Conservation (phyloP, 2,797 vertebrate genomes). For the Spinus olivaceus region DNA sequence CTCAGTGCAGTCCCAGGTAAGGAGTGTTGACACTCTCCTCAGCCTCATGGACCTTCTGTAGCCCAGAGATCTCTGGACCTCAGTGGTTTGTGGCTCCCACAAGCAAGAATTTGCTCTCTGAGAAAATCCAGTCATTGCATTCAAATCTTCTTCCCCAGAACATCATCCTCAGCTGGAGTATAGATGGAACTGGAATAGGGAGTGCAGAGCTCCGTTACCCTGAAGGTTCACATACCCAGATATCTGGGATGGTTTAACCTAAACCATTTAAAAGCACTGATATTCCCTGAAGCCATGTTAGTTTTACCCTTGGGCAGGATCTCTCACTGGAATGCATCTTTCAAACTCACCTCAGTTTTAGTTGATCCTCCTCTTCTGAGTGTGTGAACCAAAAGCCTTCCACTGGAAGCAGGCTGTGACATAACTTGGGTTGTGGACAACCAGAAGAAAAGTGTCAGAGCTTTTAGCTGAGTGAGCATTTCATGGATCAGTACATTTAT, state of each 20-base stretch:
- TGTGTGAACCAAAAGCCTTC: conserved; percentile 73
- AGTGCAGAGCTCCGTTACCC: neutral
- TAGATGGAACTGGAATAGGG: neutral
- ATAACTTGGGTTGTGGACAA: conserved; percentile 80
- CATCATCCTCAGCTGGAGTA: neutral
- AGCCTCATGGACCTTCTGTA: neutral
- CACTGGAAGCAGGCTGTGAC: conserved; percentile 82
- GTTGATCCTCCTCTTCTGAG: conserved; percentile 75
- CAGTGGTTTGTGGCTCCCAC: neutral
- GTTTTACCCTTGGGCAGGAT: neutral
- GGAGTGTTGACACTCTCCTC: neutral
- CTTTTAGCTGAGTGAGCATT: neutral
- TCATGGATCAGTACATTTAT: neutral
- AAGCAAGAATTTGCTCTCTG: neutral
- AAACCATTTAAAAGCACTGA: neutral
- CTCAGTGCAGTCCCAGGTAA: neutral
- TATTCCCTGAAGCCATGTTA: accelerated
- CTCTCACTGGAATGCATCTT: neutral
- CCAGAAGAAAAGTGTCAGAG: neutral
- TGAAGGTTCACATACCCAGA: neutral
- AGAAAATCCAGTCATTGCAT: neutral
- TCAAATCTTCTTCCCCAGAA: neutral
- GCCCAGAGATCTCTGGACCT: neutral
- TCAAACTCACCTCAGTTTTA: conserved; percentile 73
- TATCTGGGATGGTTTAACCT: neutral